Evolutionary conservation across 2,888 invertebrate genomes (phyloP), one percentile per base, ranked within the genome.

Genomic region (Drosophila affinis): DNA sequence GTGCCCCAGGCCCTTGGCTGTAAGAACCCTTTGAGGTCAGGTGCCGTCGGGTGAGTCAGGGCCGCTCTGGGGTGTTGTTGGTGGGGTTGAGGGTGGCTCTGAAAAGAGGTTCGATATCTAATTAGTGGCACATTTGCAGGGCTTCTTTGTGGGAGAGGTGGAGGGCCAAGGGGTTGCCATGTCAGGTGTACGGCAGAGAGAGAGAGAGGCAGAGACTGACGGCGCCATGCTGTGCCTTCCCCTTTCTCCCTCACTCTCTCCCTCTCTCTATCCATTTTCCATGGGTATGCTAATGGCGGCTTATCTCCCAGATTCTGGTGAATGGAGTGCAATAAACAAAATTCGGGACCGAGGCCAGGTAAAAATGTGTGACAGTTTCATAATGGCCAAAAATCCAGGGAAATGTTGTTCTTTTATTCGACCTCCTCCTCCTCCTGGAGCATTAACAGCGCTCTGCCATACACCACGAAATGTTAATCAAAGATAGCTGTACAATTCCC

Each of bases 301-400:
- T 86, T 83, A 87, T 79, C 83, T 70, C 67, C 59, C 21, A 29
- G 58, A 60, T 72, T 72, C 72, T 51, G n/a, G 46, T 27, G 74
- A 75, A 78, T 49, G 67, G 56, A 62, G 34, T 34, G 14, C 72
- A 82, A 80, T 80, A 80, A 80, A 86, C 81, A 82, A 78, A 57
- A 67, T 75, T 69, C 72, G 68, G 78, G 76, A 72, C 72, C 70
- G 70, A 69, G 64, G 39, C 2, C 39, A 14, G 39, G 39, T 39
- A 75, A 68, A 87, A 84, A 75, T 87, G 86, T 75, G 83, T 82
- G 88, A 82, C 82, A 82, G 88, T 87, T 82, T 85, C 88, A 82
- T 87, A 82, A 87, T 85, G 87, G 74, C 67, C 56, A 18, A 49
- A 67, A 51, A 51, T 24, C 32, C 18, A 9, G 39, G 45, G 32